A percentile compares a stretch with the other conserved stretches of the same genome.
Evolutionary conservation across 2,888 invertebrate species (phyloP).

Genomic region (Trachelus iudaicus): DNA sequence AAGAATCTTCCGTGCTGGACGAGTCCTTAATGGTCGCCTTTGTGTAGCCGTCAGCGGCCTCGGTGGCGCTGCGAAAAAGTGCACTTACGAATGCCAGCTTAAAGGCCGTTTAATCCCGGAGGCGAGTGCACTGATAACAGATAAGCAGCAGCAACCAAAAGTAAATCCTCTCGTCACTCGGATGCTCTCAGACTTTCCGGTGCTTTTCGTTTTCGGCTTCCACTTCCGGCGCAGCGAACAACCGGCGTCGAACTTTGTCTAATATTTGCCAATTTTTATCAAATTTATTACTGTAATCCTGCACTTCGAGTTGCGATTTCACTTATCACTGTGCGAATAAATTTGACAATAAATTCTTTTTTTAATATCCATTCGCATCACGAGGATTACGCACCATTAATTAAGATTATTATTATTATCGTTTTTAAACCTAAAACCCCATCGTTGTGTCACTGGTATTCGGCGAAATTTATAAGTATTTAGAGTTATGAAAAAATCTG

Average conservation of each 20-base stretch:
- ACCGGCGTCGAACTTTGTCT: not conserved
- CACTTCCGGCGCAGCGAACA: not conserved
- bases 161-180: not conserved
- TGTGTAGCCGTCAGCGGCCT: slow-evolving; percentile 28
- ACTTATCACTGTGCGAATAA: too few species aligned
- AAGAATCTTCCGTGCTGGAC: slow-evolving; percentile 10
- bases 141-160: not conserved
- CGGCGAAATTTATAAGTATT: too few species aligned
- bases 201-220: not conserved
- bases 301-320: too few species aligned
- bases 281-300: not conserved
- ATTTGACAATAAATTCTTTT: too few species aligned
- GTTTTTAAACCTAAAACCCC: too few species aligned
- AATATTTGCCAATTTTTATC: not conserved
- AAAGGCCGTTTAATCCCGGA: slow-evolving; percentile 7
- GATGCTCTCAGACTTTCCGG: not conserved
- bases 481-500: too few species aligned
- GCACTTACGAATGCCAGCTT: slow-evolving; percentile 34
- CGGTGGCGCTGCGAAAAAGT: slow-evolving; percentile 30
- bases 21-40: slow-evolving; percentile 25
- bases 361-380: too few species aligned
- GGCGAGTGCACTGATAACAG: not conserved
- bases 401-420: too few species aligned
- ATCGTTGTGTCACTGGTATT: too few species aligned
- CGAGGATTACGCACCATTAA: too few species aligned